Conservation (phyloP, 2,888 invertebrate genomes). For the Napeogenes sylphis region DNA sequence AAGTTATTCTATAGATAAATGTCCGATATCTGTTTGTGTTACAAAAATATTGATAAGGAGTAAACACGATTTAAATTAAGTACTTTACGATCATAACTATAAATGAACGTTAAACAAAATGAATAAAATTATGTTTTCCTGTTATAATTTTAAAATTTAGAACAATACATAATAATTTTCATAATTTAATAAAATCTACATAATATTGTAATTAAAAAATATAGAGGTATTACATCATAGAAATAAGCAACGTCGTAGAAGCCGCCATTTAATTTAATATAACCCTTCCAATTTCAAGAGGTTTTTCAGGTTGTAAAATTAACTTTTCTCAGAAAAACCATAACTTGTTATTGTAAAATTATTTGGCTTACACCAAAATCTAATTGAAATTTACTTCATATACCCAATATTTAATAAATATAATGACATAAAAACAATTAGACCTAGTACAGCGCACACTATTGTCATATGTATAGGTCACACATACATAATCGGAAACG, state of each 20-base stretch:
- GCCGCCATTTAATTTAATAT: slow-evolving; percentile 52
- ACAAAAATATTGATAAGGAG: background rate
- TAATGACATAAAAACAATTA: background rate
- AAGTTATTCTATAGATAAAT: slow-evolving; percentile 1
- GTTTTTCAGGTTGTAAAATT: slow-evolving; percentile 9
- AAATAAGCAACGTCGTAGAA: slow-evolving; percentile 39
- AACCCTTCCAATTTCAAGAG: slow-evolving; percentile 51
- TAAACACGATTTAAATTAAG: background rate
- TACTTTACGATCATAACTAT: background rate
- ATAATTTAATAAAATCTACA: too few species aligned
- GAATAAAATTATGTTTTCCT: too few species aligned
- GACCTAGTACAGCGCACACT: slow-evolving; percentile 22
- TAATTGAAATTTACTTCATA: background rate
- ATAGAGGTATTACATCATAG: slow-evolving; percentile 7
- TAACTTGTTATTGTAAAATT: slow-evolving; percentile 5
- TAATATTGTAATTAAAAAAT: too few species aligned
- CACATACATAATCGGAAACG: slow-evolving; percentile 24
- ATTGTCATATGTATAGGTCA: slow-evolving; percentile 23
- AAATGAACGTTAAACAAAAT: too few species aligned
- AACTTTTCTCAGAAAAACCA: background rate
- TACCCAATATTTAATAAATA: background rate
- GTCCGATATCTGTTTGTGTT: background rate
- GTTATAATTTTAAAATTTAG: too few species aligned
- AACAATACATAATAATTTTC: too few species aligned
- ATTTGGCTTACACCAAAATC: background rate